Evolutionary conservation across 1,140 invertebrate species (phyloP), one percentile per base, ranked within the genome.

Genomic region (Lethocerus indicus): DNA sequence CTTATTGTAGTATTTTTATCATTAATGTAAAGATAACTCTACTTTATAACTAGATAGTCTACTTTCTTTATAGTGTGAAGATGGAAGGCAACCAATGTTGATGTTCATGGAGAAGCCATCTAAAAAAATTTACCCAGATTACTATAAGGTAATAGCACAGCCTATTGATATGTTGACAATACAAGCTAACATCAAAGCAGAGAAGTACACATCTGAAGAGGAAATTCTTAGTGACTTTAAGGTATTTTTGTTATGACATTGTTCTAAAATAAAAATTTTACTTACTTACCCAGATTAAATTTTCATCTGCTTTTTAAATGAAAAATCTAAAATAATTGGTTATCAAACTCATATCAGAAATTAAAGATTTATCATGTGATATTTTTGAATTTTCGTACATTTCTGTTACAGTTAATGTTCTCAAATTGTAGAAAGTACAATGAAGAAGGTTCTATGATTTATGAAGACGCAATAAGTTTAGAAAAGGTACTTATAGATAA

Each of bases 21-120:
- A n/a, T n/a, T n/a, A n/a, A n/a, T n/a, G n/a, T n/a, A n/a, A n/a
- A n/a, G n/a, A n/a, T n/a, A n/a, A n/a, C n/a, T n/a, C n/a, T n/a
- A n/a, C n/a, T n/a, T n/a, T n/a, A n/a, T n/a, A n/a, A n/a, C n/a
- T n/a, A n/a, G n/a, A n/a, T n/a, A n/a, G n/a, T n/a, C 18, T 28
- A 18, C 2, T 44, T 26, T 28, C n/a, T 16, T 50, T 60, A 21
- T 56, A 80, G 78, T 80, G 79, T 60, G 73, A 78, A 50, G 83
- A 87, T 60, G 87, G 85, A 6, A 70, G 92, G 25, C 78, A 85
- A 51, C 81, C 90, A 1, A 88, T 94, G 67, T 67, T 88, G 35
- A 77, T 88, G 57, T 98, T 98, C 61, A 87, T 97, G 83, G 88
- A 93, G 63, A 89, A 95, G 62, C 94, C 94, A 3, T 92, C 87